Base-by-base conservation (phyloP, 2,888 invertebrate species). In the Iphiclides podalirius region DNA sequence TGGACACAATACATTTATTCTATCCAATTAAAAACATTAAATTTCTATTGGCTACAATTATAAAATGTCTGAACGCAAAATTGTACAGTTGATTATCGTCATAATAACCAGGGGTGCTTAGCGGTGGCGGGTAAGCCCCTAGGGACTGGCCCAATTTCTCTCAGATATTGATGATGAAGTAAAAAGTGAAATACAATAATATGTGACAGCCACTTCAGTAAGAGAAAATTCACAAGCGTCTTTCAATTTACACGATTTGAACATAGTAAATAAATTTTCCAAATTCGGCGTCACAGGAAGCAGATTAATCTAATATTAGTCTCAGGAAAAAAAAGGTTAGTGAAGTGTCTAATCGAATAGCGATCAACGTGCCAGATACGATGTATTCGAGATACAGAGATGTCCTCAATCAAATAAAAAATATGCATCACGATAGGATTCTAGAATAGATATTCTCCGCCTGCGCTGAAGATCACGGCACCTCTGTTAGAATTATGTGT, bases 401-500 rank as follows among this genome's bases (percentile, higher is more conserved):
- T 55, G 52, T 50, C 48, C 59, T 57, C 47, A 63, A 67, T 67
- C 65, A 60, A 57, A 67, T 70, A 70, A 67, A 60, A 58, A 59
- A 64, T 67, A 63, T 62, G 65, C 62, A 66, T 62, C 57, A 59
- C 58, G 58, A 59, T 54, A 50, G 53, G 47, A 60, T 64, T 65
- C 54, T 64, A 59, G 75, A 80, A 78, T 77, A 76, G 61, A 68
- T 64, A 60, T 61, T 63, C 49, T 63, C 61, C 71, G 72, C 75
- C 75, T 75, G 54, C 69, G 74, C 72, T 76, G 73, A 81, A 83
- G 82, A 82, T 81, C 80, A 80, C 63, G 79, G 75, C 73, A 78
- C 74, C 70, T 71, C 69, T 60, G 63, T 55, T 61, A 66, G 73
- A 76, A 81, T 81, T 80, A 78, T 71, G 74, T 75, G 75, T 78